A percentile compares a stretch with the other conserved stretches of the same genome.
Evolutionary conservation across 2,113 vertebrate species (phyloP).

Genomic region (Sturnus vulgaris): DNA sequence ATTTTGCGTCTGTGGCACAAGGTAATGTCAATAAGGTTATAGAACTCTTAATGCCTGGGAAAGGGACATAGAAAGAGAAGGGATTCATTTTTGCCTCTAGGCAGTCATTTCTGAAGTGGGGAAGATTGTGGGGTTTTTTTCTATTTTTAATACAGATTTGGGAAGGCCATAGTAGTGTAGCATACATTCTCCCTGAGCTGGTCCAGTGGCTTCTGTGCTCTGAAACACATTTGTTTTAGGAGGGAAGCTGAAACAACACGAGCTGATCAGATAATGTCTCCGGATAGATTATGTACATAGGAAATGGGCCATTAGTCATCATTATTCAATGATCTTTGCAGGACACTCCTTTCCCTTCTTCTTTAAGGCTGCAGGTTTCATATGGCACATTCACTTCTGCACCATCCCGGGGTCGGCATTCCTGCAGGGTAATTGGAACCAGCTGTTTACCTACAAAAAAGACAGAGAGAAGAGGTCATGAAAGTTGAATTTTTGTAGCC

Average conservation of each 20-base stretch:
- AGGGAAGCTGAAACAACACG: not conserved
- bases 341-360: not conserved
- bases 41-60: not conserved
- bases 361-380: not conserved
- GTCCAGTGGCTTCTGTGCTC: not conserved
- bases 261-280: not conserved
- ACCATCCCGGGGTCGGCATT: rapidly evolving
- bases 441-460: not conserved
- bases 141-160: not conserved
- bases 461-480: not conserved
- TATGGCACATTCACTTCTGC: not conserved
- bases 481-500: not conserved
- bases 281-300: not conserved
- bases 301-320: not conserved
- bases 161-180: not conserved
- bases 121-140: not conserved
- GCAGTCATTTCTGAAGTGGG: not conserved
- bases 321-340: not conserved
- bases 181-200: not conserved
- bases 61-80: not conserved
- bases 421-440: not conserved
- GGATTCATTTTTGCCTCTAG: not conserved
- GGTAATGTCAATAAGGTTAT: not conserved
- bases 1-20: not conserved
- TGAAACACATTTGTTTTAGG: not conserved